phyloP scores from a whole-genome alignment of 2,888 invertebrate genomes.

The Eupithecia insigniata region DNA sequence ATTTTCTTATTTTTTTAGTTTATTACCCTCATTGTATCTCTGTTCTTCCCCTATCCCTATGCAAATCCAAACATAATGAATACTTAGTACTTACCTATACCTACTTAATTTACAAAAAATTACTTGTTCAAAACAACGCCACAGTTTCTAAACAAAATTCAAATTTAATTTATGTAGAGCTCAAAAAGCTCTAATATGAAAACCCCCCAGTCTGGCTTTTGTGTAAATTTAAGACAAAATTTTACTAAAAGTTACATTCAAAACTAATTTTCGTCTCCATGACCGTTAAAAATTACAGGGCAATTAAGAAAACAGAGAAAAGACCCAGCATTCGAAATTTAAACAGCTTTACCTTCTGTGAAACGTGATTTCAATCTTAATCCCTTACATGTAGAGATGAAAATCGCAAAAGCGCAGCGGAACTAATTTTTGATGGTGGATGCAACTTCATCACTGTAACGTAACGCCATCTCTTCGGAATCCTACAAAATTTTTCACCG shows the following conservation, averaged over 20 bases:
- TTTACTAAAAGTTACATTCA: constrained; percentile 33
- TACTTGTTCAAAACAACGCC: background rate
- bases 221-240: constrained; percentile 26
- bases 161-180: constrained; percentile 7
- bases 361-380: constrained; percentile 49
- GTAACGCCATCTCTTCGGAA: constrained; percentile 82
- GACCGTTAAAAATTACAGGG: constrained; percentile 42
- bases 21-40: background rate
- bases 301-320: constrained; percentile 47
- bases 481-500: constrained; percentile 80
- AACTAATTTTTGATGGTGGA: constrained; percentile 72
- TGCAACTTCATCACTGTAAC: constrained; percentile 58
- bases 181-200: constrained; percentile 6
- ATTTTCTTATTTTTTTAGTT: too few relatives aligned
- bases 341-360: constrained; percentile 28
- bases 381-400: constrained; percentile 31
- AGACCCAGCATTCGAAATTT: constrained; percentile 49
- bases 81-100: too few relatives aligned
- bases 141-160: background rate
- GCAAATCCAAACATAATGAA: background rate
- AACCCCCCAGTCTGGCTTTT: constrained; percentile 17
- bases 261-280: constrained; percentile 42
- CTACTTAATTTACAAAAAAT: background rate
- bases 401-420: constrained; percentile 45
- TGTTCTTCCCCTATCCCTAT: background rate